Evolutionary conservation across 2,888 invertebrate genomes (phyloP), one percentile per base, ranked within the genome.

Genomic region (Trichogramma dendrolimi): DNA sequence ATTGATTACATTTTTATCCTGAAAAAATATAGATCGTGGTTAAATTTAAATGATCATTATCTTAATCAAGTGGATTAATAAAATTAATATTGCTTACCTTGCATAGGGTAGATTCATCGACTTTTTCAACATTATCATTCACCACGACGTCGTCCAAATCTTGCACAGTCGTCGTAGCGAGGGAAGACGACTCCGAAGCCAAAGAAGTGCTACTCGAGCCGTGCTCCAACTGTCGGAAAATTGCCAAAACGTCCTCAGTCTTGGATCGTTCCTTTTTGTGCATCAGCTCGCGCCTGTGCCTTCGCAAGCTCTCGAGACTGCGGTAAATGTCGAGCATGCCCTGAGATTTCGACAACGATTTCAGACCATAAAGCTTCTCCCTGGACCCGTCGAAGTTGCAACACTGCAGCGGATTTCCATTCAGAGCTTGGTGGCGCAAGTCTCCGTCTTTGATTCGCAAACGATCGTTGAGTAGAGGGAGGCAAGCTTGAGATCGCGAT

Each of bases 321-420:
- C 78, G 74, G 68, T 80, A 81, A 58, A 81, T 77, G 64, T 81
- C 79, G 58, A 82, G 69, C 41, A 81, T 80, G 60, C 82, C 82
- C 56, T 82, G 82, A 0, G 82, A 82, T 67, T 80, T 81, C 1
- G 82, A 82, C 55, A 82, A 68, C 66, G 79, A 79, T 55, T 79
- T 76, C 6, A 82, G 70, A 0, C 81, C 82, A 59, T 82, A 82
- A 1, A 82, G 72, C 61, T 82, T 82, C 66, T 82, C 82, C 47
- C 79, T 72, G 2, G 82, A 82, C 14, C 79, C 74, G 42, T 74
- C 76, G 56, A 79, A 77, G 6, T 75, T 69, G 0, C 78, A 75
- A 58, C 75, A 71, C 60, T 75, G 68, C 41, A 67, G 48, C 0
- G 52, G 55, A 4, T 54, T 61, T n/a, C 67, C 65, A 39, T 67